phyloP scores from a whole-genome alignment of 2,113 vertebrate genomes.

The Gambusia holbrooki region DNA sequence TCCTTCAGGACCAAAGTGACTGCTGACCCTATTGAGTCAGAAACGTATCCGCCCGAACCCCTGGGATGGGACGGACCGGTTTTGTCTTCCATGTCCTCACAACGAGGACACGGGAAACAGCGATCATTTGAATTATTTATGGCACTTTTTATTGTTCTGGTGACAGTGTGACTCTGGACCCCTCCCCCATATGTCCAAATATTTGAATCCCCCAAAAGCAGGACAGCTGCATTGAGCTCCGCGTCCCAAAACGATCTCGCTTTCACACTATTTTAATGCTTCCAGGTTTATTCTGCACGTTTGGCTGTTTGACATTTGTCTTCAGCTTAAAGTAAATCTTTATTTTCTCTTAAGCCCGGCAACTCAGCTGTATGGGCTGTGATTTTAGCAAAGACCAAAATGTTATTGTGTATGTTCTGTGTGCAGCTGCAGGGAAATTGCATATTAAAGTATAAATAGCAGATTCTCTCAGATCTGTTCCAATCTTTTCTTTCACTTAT shows the following conservation, averaged over 20 bases:
- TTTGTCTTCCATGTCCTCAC: background rate
- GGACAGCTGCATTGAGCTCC: background rate
- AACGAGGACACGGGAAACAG: conserved; percentile 16
- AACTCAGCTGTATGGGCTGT: background rate
- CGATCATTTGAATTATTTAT: conserved; percentile 56
- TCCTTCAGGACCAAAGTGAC: conserved; percentile 28
- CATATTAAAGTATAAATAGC: background rate
- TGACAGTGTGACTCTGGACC: conserved; percentile 22
- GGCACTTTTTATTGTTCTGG: conserved; percentile 18
- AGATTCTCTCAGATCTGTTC: background rate
- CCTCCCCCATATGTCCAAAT: conserved; percentile 1
- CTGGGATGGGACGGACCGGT: conserved; percentile 10
- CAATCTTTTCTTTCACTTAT: background rate
- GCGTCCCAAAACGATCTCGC: background rate
- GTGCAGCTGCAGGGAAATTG: background rate
- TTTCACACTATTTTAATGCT: background rate
- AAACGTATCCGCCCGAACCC: conserved; percentile 33
- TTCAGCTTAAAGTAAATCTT: conserved; percentile 1
- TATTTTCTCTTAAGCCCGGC: background rate
- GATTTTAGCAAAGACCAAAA: background rate
- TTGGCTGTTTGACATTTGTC: background rate
- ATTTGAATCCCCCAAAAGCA: background rate
- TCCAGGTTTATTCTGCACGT: background rate
- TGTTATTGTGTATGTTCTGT: background rate
- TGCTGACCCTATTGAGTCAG: conserved; percentile 43